These are phyloP conservation scores for Epinephelus fuscoguttatus DNA, from an alignment of 2,113 vertebrate species.

Conservation along the genomic window DNA sequence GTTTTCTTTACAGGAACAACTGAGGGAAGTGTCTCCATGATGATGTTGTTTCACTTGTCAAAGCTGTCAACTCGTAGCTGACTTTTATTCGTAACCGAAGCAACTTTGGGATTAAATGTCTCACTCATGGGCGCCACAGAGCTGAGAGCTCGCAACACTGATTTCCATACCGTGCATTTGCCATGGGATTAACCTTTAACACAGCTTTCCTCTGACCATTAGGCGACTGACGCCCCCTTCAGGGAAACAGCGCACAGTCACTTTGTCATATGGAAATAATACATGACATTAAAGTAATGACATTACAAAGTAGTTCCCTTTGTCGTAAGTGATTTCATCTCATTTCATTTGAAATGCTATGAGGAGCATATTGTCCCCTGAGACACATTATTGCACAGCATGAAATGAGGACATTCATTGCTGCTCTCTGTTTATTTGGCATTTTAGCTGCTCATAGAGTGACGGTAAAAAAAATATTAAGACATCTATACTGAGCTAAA, in stretches of 20 bases:
- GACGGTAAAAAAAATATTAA: neutral
- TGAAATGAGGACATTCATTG: neutral
- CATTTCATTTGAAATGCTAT: neutral
- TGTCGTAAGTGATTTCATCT: conserved; percentile 13
- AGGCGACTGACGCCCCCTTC: conserved; percentile 25
- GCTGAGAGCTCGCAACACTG: too few species aligned
- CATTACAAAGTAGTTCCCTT: neutral
- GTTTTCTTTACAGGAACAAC: neutral
- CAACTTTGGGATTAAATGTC: neutral
- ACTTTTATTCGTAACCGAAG: neutral
- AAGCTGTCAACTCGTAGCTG: too few species aligned
- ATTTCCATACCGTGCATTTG: neutral
- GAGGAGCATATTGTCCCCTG: neutral
- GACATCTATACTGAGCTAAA: neutral
- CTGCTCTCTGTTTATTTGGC: neutral
- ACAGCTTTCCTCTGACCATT: neutral
- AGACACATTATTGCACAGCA: neutral
- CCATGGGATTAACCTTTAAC: neutral
- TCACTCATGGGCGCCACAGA: neutral
- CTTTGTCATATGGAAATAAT: conserved; percentile 17
- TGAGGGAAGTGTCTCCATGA: neutral
- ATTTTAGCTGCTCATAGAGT: neutral
- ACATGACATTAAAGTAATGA: neutral
- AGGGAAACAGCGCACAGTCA: conserved; percentile 10
- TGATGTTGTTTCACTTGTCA: neutral